Percentiles rank a stretch among this genome's conserved stretches.
Conservation (phyloP, 2,113 vertebrate species). For the Miniopterus natalensis region DNA sequence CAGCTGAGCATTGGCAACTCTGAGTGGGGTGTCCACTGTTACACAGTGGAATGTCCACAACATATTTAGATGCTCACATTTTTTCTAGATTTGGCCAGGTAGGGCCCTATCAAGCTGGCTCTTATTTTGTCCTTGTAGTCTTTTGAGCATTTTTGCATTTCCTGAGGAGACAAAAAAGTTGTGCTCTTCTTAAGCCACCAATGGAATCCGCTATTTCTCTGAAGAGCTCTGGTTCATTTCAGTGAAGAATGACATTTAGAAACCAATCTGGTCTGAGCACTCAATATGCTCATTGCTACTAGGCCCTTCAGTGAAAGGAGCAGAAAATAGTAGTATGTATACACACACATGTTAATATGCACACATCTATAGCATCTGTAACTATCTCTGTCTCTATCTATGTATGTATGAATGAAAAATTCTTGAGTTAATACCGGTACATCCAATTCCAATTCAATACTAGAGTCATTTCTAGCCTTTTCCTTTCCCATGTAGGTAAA, state of each 20-base stretch:
- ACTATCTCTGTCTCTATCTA: background rate
- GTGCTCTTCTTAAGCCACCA: background rate
- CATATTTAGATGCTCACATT: background rate
- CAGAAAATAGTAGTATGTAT: background rate
- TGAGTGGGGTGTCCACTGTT: background rate
- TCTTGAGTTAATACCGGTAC: background rate
- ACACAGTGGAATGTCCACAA: background rate
- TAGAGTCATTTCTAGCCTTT: background rate
- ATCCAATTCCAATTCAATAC: background rate
- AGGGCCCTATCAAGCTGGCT: background rate
- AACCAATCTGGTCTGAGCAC: background rate
- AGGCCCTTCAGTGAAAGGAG: too few relatives aligned
- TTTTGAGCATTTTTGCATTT: background rate
- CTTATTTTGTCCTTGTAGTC: background rate
- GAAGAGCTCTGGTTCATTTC: background rate
- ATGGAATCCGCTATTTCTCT: background rate
- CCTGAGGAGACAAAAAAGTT: background rate
- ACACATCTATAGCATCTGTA: background rate
- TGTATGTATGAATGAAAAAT: background rate
- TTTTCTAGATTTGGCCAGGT: background rate
- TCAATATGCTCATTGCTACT: background rate
- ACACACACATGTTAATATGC: background rate
- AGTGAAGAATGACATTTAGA: background rate
- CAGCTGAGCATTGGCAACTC: background rate
- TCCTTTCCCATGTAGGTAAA: background rate